Evolutionary conservation across 64 coral and sea anemone species (phyloP), one percentile per base, ranked within the genome.

Genomic region (Stylophora pistillata): DNA sequence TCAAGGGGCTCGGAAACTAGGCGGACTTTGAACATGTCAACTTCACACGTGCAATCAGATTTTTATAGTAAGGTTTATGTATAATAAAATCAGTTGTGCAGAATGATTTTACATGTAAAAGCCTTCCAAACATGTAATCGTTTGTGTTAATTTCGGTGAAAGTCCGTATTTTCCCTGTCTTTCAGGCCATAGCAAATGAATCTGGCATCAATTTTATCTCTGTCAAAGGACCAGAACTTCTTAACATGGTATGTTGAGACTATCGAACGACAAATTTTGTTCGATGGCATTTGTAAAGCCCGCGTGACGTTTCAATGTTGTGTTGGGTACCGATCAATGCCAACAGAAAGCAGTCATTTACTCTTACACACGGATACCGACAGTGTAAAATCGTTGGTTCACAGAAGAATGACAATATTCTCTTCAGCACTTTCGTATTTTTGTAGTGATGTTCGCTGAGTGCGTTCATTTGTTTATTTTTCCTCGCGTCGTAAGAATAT

Each of bases 181-280:
- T 79, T 78, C 59, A 99, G 97, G 97, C 97, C 14, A 99, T 99
- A 88, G 97, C 97, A 34, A 99, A 99, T 88, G 97, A 99, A 57
- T 99, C 97, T 20, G 97, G 97, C 21, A 99, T 99, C 17, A 99
- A 99, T 83, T 99, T 99, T 66, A 99, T 99, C 82, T 99, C 97
- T 5, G 97, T 99, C 32, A 99, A 99, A 79, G 97, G 97, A 32
- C 97, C 97, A 23, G 97, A 99, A 78, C 73, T 99, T 54, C 79
- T 99, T 15, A 99, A 95, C 69, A 99, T 99, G 97, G 97, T 99
- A 83, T 74, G 97, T 92, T 58, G 14, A 58, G 16, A 13, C 21
- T 9, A 17, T 47, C 3, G 30, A n/a, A 14, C 9, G 15, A 59
- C 9, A 21, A 63, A 32, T 1, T 25, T 27, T 77, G 6, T 12